Conservation (phyloP, 2,113 vertebrate genomes). For the Turdus rufiventris region DNA sequence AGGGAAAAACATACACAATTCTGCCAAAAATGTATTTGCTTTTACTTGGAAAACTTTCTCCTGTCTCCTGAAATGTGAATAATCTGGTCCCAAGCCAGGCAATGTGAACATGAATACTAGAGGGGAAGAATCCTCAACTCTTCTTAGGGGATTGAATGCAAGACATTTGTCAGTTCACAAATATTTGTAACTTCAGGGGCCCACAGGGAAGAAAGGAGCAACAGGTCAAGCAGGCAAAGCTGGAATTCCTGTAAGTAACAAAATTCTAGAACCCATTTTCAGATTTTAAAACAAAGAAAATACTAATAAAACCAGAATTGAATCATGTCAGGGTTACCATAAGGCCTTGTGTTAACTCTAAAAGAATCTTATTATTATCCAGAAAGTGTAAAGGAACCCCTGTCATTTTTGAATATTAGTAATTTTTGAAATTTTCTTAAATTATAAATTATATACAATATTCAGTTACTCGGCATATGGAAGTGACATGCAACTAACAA, state of each 20-base stretch:
- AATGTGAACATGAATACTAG: not conserved
- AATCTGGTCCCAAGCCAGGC: not conserved
- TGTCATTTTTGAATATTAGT: not conserved
- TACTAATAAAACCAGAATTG: not conserved
- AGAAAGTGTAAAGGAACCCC: not conserved
- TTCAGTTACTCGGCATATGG: not conserved
- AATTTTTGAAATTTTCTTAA: not conserved
- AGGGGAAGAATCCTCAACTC: not conserved
- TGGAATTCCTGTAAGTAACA: conserved; percentile 84
- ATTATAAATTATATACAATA: not conserved
- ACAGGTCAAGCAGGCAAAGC: conserved; percentile 80
- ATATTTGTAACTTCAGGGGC: conserved; percentile 79
- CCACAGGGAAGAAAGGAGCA: conserved; percentile 83
- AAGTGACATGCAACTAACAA: not conserved
- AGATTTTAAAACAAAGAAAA: conserved; percentile 14
- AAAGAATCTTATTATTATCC: not conserved
- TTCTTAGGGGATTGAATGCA: not conserved
- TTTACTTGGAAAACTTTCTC: not conserved
- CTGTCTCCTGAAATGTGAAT: not conserved
- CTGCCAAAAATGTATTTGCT: not conserved
- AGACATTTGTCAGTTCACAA: conserved; percentile 2
- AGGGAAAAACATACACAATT: not conserved
- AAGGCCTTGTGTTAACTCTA: not conserved
- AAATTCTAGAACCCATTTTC: not conserved
- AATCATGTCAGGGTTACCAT: not conserved